Base-by-base conservation (phyloP, 2,888 invertebrate species). In the Eupithecia pulchellata region DNA sequence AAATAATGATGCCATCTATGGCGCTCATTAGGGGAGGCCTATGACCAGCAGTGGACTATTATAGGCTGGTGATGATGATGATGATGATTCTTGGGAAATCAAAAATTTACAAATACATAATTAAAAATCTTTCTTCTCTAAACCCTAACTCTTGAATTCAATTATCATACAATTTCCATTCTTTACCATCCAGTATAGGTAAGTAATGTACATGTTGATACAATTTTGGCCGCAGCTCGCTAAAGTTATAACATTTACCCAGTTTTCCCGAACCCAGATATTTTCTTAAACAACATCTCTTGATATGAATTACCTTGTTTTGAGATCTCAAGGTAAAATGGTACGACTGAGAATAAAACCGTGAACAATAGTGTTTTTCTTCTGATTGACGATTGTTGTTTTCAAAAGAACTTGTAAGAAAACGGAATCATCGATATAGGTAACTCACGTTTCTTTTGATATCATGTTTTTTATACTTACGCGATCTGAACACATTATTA, bases 311-410 rank as follows among this genome's bases (percentile, higher is more conserved):
- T 32, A 20, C 61, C 32, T 34, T 34, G 61, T 61, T 61, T 61
- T 34, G 57, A 5, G 34, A 20, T 61, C 61, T 34, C 61, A 61
- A 32, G 32, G 60, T 20, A 32, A 60, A 34, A 17, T n/a, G n/a
- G 20, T 42, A 42, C 27, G 25, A 4, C 63, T 63, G 42, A 42
- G 63, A 62, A 36, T 34, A 36, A 39, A 42, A 39, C 63, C 0
- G 36, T 29, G 36, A 42, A 63, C 39, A 36, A 42, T 63, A n/a
- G 39, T 63, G 63, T 63, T 42, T 63, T 63, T 61, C 39, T 63
- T 39, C 39, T 9, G 60, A 27, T 27, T n/a, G n/a, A 27, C 63
- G 42, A 42, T 29, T 63, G 25, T 42, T 42, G 63, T 42, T 63
- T 42, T 39, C 27, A 27, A 63, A 34, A n/a, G 30, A 58, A n/a